Conservation (phyloP, 2,113 vertebrate species). For the Hippoglossus stenolepis region DNA sequence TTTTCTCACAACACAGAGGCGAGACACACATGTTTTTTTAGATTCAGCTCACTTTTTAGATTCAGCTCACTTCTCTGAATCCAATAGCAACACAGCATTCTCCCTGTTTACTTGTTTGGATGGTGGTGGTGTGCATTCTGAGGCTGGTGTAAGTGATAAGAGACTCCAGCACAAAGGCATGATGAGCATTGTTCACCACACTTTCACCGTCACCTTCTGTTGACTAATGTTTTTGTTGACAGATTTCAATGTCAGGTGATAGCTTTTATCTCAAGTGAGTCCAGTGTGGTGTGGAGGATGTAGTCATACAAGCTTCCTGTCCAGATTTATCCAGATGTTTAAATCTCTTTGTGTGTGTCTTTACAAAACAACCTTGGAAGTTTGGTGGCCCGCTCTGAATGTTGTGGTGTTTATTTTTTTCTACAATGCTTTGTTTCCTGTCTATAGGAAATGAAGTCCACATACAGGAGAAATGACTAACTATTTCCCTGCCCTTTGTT, state of each 20-base stretch:
- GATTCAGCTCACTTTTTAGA: not conserved
- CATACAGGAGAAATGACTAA: slow-evolving; percentile 68
- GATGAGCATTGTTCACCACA: not conserved
- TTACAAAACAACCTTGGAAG: not conserved
- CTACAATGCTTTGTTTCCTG: slow-evolving; percentile 59
- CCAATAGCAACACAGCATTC: not conserved
- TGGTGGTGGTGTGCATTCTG: not conserved
- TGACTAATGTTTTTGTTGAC: not conserved
- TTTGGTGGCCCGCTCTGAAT: not conserved
- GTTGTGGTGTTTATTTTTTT: slow-evolving; percentile 4
- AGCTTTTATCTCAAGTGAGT: no score
- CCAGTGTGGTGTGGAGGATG: no score
- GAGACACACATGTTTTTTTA: not conserved
- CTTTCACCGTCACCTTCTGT: not conserved
- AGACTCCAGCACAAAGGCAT: not conserved
- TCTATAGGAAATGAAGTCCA: slow-evolving; percentile 50
- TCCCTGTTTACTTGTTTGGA: no score
- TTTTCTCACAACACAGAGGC: no score
- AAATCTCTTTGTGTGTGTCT: not conserved
- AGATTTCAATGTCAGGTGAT: not conserved
- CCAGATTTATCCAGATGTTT: slow-evolving; percentile 11
- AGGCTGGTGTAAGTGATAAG: not conserved
- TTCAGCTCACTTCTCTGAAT: not conserved
- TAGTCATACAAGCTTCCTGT: slow-evolving; percentile 16
- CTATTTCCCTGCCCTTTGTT: slow-evolving; percentile 45